phyloP scores from a whole-genome alignment of 2,888 invertebrate genomes.

The Rhamnusium bicolor region DNA sequence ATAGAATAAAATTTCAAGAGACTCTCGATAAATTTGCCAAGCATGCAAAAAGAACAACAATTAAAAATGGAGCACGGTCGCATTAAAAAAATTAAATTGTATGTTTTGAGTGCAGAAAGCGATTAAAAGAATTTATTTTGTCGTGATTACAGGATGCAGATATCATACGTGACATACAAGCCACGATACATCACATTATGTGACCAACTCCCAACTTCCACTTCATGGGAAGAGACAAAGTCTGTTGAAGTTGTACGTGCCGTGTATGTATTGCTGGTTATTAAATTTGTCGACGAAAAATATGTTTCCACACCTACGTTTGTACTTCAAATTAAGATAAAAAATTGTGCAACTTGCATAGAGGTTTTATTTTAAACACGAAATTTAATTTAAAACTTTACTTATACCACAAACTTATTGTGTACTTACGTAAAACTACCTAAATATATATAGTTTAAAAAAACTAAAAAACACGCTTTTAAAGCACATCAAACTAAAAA shows the following conservation, averaged over 20 bases:
- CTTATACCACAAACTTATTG: neutral
- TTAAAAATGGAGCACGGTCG: neutral
- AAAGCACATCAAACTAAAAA: too few species aligned
- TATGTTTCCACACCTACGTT: neutral
- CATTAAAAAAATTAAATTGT: constrained; percentile 2
- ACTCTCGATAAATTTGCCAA: neutral
- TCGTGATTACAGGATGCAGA: neutral
- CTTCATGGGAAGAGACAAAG: neutral
- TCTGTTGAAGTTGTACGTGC: constrained; percentile 8
- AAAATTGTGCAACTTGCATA: neutral
- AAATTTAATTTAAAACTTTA: neutral
- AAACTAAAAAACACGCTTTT: too few species aligned
- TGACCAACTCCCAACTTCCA: constrained; percentile 28
- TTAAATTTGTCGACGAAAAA: neutral
- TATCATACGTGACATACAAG: constrained; percentile 51
- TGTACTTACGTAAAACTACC: too few species aligned
- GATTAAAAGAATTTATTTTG: constrained; percentile 15
- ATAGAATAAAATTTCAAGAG: neutral
- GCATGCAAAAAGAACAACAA: neutral
- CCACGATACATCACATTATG: constrained; percentile 52
- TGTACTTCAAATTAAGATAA: neutral
- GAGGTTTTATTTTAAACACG: neutral
- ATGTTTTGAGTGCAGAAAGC: neutral
- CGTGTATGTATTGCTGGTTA: constrained; percentile 3
- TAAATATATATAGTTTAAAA: too few species aligned